phyloP scores from a whole-genome alignment of 1,140 invertebrate genomes.

The Meloidogyne floridensis region DNA sequence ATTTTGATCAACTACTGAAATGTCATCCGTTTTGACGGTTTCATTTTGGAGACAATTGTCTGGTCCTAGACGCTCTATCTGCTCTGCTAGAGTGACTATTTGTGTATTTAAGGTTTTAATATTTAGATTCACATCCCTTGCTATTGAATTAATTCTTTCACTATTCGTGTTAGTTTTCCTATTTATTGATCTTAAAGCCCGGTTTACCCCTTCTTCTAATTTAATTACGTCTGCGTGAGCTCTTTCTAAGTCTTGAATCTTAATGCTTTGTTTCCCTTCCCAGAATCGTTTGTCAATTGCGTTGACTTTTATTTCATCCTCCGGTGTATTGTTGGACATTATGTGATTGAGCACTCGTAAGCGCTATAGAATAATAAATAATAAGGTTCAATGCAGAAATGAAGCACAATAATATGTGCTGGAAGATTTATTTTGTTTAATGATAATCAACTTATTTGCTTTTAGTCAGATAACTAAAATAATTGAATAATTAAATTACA shows the following conservation, averaged over 20 bases:
- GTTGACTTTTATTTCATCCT: constrained; percentile 3
- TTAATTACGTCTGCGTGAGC: not conserved
- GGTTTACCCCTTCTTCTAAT: not conserved
- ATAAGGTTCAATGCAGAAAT: no score
- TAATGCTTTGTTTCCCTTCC: not conserved
- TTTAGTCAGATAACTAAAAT: no score
- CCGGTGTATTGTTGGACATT: no score
- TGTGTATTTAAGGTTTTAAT: not conserved
- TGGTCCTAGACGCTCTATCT: not conserved
- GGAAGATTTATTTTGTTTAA: no score
- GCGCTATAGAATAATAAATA: no score
- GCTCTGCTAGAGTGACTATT: not conserved
- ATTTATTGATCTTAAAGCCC: not conserved
- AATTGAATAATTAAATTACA: no score
- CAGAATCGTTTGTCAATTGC: constrained; percentile 4
- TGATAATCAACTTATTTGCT: no score
- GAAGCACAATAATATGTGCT: no score
- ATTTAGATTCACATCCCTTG: constrained; percentile 5
- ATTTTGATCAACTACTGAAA: no score
- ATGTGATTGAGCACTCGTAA: no score
- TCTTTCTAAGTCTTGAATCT: not conserved
- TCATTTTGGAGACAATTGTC: no score
- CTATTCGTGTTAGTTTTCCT: not conserved
- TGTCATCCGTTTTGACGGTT: no score
- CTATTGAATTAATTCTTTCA: not conserved